A percentile compares a stretch with the other conserved stretches of the same genome.
Evolutionary conservation across 2,888 invertebrate species (phyloP).

Genomic region (Poecilobothrus nobilitatus): DNA sequence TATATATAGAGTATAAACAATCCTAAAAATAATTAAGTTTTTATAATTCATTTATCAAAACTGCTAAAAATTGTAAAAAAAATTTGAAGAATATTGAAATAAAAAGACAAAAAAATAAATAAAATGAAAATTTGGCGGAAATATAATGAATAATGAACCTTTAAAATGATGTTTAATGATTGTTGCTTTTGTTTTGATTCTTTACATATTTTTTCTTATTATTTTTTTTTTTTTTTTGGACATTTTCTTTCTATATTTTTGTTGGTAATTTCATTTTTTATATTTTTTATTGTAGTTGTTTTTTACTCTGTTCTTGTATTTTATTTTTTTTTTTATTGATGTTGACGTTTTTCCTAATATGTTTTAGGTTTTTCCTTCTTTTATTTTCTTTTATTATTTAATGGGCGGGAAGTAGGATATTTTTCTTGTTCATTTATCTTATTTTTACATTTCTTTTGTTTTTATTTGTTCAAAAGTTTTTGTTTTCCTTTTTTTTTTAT

Average conservation of each 20-base stretch:
- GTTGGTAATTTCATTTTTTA: too few species aligned
- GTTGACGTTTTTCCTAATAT: too few species aligned
- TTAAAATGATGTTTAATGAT: neutral
- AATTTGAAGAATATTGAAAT: neutral
- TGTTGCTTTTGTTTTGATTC: neutral
- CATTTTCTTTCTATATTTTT: neutral
- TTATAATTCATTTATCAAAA: neutral
- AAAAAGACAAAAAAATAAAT: neutral
- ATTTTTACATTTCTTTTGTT: neutral
- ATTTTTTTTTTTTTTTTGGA: neutral
- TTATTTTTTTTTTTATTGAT: neutral
- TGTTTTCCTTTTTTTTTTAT: neutral
- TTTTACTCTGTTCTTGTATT: neutral
- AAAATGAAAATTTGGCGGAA: neutral
- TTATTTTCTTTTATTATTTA: neutral
- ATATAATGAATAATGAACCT: neutral
- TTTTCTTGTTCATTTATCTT: constrained; percentile 2
- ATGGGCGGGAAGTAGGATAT: constrained; percentile 1
- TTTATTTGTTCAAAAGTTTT: neutral
- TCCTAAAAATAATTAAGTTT: neutral
- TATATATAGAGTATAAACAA: neutral
- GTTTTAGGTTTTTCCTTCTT: neutral
- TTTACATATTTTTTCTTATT: neutral
- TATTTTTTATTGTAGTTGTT: neutral
- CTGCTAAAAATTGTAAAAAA: neutral